These are phyloP conservation scores for Atherinomorus stipes DNA, from an alignment of 2,113 vertebrate genomes.

Conservation along the genomic window DNA sequence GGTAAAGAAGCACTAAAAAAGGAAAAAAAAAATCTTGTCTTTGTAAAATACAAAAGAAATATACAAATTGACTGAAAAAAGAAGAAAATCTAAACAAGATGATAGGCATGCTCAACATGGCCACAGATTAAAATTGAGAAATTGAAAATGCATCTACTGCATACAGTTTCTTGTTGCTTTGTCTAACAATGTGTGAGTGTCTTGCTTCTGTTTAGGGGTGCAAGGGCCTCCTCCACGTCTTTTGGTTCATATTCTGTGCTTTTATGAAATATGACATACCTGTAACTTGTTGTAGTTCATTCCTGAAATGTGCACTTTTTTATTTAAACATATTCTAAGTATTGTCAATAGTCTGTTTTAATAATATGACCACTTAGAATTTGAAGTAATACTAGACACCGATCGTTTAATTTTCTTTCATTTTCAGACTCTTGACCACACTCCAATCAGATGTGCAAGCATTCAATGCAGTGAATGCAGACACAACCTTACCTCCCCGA, in stretches of 20 bases:
- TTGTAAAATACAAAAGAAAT: neutral
- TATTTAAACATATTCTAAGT: neutral
- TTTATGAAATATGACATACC: too few relatives aligned
- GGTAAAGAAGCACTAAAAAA: too few relatives aligned
- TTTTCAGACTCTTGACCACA: neutral
- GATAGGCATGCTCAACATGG: too few relatives aligned
- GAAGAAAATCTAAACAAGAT: neutral
- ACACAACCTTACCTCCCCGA: conserved; percentile 8
- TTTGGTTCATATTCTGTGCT: neutral
- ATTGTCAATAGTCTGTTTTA: conserved; percentile 1
- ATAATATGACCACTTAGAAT: neutral
- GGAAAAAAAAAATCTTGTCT: too few relatives aligned
- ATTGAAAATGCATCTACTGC: neutral
- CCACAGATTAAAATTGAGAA: neutral
- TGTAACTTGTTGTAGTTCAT: too few relatives aligned
- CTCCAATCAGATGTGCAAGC: conserved; percentile 1
- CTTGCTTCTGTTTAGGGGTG: neutral
- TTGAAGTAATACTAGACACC: neutral
- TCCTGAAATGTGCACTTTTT: neutral
- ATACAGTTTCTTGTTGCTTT: neutral
- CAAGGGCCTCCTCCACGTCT: too few relatives aligned
- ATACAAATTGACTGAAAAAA: neutral
- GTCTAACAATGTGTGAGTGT: neutral
- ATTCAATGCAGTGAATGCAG: conserved; percentile 55
- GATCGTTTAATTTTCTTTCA: neutral